These are phyloP conservation scores for Callocephalon fimbriatum DNA, from an alignment of 2,113 vertebrate genomes.

Conservation along the genomic window DNA sequence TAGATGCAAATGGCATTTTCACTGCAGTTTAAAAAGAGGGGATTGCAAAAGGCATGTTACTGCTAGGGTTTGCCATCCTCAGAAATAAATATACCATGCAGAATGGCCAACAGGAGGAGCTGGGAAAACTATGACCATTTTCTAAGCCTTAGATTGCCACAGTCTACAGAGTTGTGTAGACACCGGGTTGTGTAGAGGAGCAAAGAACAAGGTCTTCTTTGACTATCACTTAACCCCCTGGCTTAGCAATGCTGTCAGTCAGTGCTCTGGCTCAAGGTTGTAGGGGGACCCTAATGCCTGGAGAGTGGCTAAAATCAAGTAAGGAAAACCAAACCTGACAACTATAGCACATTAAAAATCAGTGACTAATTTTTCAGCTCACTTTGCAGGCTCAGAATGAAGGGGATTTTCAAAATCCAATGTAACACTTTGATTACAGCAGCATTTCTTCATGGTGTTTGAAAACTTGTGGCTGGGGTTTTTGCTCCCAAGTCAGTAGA, in stretches of 20 bases:
- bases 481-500: background rate
- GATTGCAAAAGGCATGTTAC: background rate
- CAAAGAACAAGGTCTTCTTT: background rate
- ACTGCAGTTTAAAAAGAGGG: background rate
- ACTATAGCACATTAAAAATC: background rate
- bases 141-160: background rate
- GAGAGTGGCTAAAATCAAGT: background rate
- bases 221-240: background rate
- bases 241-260: too few species aligned
- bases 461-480: background rate
- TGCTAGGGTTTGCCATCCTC: background rate
- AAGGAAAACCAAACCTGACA: background rate
- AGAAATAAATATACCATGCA: accelerated
- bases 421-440: background rate
- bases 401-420: background rate
- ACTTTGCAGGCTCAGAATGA: background rate
- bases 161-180: background rate
- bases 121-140: background rate
- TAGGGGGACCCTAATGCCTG: background rate
- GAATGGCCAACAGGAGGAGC: too few species aligned
- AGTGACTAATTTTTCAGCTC: background rate
- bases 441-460: background rate
- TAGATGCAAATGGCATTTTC: background rate
- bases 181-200: background rate
- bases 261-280: background rate